A percentile compares a stretch with the other conserved stretches of the same genome.
phyloP scores from a whole-genome alignment of 2,113 vertebrate genomes.

The Recurvirostra avosetta region DNA sequence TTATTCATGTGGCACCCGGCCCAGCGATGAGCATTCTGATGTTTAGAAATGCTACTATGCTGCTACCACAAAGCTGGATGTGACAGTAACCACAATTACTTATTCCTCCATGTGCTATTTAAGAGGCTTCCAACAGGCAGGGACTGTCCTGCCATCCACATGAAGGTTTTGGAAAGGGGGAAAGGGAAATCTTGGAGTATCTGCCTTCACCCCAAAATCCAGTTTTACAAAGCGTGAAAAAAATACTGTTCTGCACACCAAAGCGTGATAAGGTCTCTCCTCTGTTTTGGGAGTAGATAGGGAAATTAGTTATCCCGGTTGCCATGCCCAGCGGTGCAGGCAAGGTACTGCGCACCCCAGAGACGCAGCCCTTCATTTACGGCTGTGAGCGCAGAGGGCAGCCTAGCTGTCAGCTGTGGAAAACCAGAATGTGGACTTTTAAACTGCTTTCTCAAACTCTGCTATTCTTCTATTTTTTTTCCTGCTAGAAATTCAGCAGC shows the following conservation, averaged over 20 bases:
- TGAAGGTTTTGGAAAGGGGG: neutral
- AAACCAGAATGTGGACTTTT: neutral
- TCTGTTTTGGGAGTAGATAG: neutral
- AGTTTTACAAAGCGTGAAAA: neutral
- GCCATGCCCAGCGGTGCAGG: neutral
- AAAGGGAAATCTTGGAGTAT: neutral
- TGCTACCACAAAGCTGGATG: neutral
- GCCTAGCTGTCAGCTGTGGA: neutral
- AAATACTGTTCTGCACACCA: neutral
- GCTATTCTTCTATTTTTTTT: neutral
- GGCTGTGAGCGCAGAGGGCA: neutral
- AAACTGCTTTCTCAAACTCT: neutral
- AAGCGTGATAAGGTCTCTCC: neutral
- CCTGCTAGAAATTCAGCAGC: neutral
- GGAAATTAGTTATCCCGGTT: neutral
- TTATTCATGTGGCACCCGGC: neutral
- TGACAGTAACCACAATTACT: neutral
- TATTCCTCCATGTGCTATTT: neutral
- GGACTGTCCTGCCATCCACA: neutral
- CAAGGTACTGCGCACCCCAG: rapidly evolving
- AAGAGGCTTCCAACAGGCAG: neutral
- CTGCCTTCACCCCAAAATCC: neutral
- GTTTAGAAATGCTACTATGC: neutral
- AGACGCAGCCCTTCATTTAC: neutral
- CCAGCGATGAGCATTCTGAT: neutral